These are phyloP conservation scores for Prosapia bicincta DNA, from an alignment of 2,888 invertebrate genomes.

Conservation along the genomic window DNA sequence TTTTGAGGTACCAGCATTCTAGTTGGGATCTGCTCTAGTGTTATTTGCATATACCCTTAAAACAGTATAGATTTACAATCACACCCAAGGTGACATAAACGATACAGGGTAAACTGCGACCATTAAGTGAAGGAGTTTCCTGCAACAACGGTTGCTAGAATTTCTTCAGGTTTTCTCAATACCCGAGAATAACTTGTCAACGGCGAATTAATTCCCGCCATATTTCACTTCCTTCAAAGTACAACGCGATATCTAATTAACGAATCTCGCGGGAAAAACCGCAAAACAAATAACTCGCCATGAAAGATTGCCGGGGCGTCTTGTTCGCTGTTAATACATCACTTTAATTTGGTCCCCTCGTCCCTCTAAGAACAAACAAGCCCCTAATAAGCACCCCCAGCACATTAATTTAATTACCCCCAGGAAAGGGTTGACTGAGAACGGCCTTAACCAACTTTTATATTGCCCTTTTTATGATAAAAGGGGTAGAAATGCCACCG, in stretches of 20 bases:
- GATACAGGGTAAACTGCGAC: too few species aligned
- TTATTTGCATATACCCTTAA: too few species aligned
- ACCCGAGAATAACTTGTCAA: too few species aligned
- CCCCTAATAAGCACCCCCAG: conserved; percentile 21
- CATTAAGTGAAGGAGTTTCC: too few species aligned
- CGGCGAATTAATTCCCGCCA: neutral
- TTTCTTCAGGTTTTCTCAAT: too few species aligned
- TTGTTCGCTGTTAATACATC: neutral
- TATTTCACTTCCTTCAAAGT: neutral
- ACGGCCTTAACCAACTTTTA: neutral
- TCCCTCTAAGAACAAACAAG: neutral
- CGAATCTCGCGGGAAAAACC: neutral
- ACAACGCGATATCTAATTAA: neutral
- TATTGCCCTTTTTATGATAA: neutral
- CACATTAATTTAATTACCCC: conserved; percentile 26
- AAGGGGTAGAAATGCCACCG: too few species aligned
- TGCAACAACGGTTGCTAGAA: too few species aligned
- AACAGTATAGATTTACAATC: too few species aligned
- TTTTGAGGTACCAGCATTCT: too few species aligned
- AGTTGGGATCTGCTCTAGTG: too few species aligned
- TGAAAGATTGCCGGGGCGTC: neutral
- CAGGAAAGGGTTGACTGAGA: neutral
- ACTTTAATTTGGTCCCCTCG: neutral
- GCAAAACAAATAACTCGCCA: neutral
- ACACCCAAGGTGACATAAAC: too few species aligned